These are phyloP conservation scores for Calidris pygmaea DNA, from an alignment of 2,113 vertebrate genomes.

Conservation along the genomic window DNA sequence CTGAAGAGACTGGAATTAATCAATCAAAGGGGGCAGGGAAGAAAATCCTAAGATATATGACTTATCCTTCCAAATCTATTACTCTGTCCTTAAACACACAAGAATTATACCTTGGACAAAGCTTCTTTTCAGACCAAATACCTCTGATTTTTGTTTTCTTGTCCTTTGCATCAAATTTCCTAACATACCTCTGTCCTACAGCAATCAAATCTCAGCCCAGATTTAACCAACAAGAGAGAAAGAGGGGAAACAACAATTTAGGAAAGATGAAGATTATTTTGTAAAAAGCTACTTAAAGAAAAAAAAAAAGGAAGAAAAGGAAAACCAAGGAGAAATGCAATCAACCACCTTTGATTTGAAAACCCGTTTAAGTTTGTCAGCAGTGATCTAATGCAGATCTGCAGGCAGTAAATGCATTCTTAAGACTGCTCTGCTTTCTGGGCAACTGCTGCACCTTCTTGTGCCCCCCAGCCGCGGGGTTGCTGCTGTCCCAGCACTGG, in stretches of 20 bases:
- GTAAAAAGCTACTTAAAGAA: background rate
- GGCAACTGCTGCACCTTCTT: background rate
- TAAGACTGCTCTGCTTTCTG: background rate
- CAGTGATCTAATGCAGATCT: background rate
- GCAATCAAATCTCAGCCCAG: background rate
- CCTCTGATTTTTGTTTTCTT: constrained; percentile 71
- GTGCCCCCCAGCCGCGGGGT: too few relatives aligned
- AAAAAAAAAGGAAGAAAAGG: background rate
- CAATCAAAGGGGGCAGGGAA: constrained; percentile 67
- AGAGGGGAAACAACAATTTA: background rate
- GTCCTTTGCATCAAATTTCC: constrained; percentile 52
- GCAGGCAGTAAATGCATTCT: background rate
- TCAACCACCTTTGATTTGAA: background rate
- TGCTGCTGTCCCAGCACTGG: background rate
- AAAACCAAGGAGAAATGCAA: background rate
- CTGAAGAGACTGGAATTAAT: constrained; percentile 75
- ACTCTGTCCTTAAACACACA: constrained; percentile 73
- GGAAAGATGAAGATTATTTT: background rate
- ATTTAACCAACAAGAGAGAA: background rate
- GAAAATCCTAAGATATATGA: constrained; percentile 76
- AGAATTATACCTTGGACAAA: constrained; percentile 61
- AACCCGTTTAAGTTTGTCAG: background rate
- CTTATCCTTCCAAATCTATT: constrained; percentile 75
- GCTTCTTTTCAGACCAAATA: constrained; percentile 65
- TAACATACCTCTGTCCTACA: constrained; percentile 47